Conservation (phyloP, 1,140 invertebrate genomes). For the Drosophila triauraria region DNA sequence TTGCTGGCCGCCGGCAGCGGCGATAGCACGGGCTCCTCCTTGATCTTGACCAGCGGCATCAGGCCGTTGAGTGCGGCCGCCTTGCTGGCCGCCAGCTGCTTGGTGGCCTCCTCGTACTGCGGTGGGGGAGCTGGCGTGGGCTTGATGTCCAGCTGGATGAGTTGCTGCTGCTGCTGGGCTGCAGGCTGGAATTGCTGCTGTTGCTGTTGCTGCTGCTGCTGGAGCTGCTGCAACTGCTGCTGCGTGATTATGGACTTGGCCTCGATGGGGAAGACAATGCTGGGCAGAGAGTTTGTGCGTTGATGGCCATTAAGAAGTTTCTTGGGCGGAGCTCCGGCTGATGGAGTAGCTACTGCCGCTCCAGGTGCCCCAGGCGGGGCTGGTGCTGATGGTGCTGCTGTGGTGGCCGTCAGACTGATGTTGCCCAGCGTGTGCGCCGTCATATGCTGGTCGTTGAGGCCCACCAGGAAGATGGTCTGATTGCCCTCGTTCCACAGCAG, state of each 20-base stretch:
- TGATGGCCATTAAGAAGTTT: conserved; percentile 82
- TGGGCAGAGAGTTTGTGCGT: conserved; percentile 78
- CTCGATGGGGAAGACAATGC: conserved; percentile 80
- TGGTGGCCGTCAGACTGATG: conserved; percentile 75
- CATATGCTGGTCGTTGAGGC: conserved; percentile 81
- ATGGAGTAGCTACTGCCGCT: conserved; percentile 12
- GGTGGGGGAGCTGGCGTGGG: conserved; percentile 85
- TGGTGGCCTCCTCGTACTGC: conserved; percentile 90
- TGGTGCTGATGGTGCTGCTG: conserved; percentile 54
- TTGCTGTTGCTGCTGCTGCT: conserved; percentile 60
- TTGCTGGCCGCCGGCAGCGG: conserved; percentile 51
- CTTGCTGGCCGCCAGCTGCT: conserved; percentile 86
- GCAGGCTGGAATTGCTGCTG: conserved; percentile 49
- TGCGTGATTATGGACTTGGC: conserved; percentile 75
- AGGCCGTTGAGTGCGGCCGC: conserved; percentile 62
- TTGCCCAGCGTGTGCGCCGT: conserved; percentile 80
- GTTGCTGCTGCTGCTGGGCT: conserved; percentile 62
- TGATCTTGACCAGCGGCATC: conserved; percentile 74
- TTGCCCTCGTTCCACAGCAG: conserved; percentile 84
- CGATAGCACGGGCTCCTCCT: conserved; percentile 67
- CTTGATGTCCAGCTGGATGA: conserved; percentile 85
- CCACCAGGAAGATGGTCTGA: conserved; percentile 82
- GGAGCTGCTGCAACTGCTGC: conserved; percentile 70
- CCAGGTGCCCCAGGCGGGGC: conserved; percentile 21
- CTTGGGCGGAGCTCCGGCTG: conserved; percentile 45